These are phyloP conservation scores for Abscondita cerata DNA, from an alignment of 2,888 invertebrate species.

Conservation along the genomic window DNA sequence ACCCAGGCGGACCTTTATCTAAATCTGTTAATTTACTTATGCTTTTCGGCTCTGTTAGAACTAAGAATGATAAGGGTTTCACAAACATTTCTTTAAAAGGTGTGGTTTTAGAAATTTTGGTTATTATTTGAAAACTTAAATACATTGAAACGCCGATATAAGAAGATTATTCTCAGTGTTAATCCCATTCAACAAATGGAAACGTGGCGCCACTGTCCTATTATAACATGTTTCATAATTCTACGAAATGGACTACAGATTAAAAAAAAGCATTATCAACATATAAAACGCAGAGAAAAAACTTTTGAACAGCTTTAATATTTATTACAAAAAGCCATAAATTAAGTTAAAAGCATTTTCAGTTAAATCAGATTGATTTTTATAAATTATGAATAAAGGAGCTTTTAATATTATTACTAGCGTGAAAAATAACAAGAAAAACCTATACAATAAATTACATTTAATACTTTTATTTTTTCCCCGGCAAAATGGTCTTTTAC, in stretches of 20 bases:
- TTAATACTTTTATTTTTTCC: slow-evolving; percentile 35
- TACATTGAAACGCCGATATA: slow-evolving; percentile 7
- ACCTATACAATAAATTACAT: slow-evolving; percentile 40
- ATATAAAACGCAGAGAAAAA: slow-evolving; percentile 3
- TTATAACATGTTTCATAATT: neutral
- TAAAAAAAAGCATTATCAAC: neutral
- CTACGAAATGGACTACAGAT: neutral
- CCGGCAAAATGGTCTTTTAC: slow-evolving; percentile 24
- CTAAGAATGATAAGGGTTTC: neutral
- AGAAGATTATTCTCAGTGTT: slow-evolving; percentile 21
- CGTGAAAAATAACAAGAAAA: slow-evolving; percentile 38
- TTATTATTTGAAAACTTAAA: slow-evolving; percentile 8
- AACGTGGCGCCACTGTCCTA: slow-evolving; percentile 13
- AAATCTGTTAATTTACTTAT: slow-evolving; percentile 10
- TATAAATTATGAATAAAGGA: slow-evolving; percentile 30
- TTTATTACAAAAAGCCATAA: slow-evolving; percentile 27
- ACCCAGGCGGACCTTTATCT: neutral
- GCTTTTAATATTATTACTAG: slow-evolving; percentile 35
- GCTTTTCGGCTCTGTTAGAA: neutral
- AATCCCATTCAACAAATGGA: slow-evolving; percentile 7
- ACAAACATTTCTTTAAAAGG: slow-evolving; percentile 1
- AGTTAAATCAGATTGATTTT: slow-evolving; percentile 27
- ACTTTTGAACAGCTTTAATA: slow-evolving; percentile 24
- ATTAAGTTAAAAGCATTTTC: slow-evolving; percentile 30
- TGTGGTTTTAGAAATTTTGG: slow-evolving; percentile 11